Percentiles rank a stretch among this genome's conserved stretches.
Conservation (phyloP, 2,797 vertebrate species). For the Tachyglossus aculeatus region DNA sequence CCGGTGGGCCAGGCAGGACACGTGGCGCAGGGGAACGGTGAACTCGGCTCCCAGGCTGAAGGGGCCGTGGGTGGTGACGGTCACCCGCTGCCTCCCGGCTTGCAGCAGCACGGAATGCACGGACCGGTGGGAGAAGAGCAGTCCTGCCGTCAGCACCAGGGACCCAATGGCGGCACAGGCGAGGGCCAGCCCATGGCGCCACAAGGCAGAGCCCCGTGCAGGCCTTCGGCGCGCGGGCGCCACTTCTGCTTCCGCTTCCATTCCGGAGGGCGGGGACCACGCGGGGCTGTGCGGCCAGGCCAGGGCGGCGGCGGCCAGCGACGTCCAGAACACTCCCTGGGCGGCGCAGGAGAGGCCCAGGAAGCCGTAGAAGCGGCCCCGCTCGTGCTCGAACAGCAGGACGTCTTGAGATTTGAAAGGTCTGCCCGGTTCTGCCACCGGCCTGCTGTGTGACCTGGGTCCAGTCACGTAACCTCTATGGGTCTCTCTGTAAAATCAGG, state of each 20-base stretch:
- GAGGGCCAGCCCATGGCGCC: constrained; percentile 84
- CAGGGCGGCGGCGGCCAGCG: constrained; percentile 76
- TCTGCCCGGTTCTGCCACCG: no score
- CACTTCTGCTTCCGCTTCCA: constrained; percentile 11
- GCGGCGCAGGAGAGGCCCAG: constrained; percentile 81
- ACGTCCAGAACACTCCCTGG: constrained; percentile 86
- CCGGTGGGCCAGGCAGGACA: no score
- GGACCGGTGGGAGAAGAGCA: constrained; percentile 82
- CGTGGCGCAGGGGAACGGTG: constrained; percentile 81
- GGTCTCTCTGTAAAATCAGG: no score
- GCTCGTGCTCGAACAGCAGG: constrained; percentile 81
- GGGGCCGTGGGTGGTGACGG: constrained; percentile 81
- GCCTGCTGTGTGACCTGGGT: no score
- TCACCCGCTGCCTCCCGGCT: constrained; percentile 81
- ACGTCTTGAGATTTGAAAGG: no score
- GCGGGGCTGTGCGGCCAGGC: neutral
- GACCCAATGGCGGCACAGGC: constrained; percentile 78
- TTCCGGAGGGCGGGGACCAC: neutral
- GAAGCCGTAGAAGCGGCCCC: constrained; percentile 78
- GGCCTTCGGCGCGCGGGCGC: constrained; percentile 75
- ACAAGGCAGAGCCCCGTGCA: constrained; percentile 77
- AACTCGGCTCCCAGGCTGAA: constrained; percentile 73
- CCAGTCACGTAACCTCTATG: no score
- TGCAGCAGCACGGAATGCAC: constrained; percentile 81
- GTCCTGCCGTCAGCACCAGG: constrained; percentile 73